Base-by-base conservation (phyloP, 2,113 vertebrate genomes). In the Ammodytes marinus region DNA sequence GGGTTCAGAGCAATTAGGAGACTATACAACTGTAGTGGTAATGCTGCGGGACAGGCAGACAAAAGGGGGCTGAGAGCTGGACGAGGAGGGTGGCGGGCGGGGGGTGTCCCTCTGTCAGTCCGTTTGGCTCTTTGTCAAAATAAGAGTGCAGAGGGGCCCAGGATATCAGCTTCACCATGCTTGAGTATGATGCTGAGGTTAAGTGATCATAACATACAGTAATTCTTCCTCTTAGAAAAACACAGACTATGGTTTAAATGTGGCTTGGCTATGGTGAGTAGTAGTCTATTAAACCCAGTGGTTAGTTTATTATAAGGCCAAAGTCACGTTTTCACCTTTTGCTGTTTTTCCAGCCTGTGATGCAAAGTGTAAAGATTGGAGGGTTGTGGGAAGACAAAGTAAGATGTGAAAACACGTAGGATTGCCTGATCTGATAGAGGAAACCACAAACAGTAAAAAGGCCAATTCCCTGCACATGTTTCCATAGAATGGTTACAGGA, bases 1-100 rank as follows among this genome's bases (percentile, higher is more conserved):
- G 93, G 88, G 81, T 91, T 82, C 86, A 71, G 80, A 93, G 89
- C 93, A 95, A 95, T 95, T 96, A 94, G 91, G 89, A 87, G 82
- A 74, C 88, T 86, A 27, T 27, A 88, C 89, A 90, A 89, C 89
- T 86, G 87, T 74, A 84, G 87, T 85, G 85, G 87, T 94, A 93
- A 95, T 93, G 90, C 90, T 94, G 79, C 80, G 55, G 85, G 92
- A 93, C 92, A 94, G 88, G 86, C 92, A 88, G 84, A 95, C 93
- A 95, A 95, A 93, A 93, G 85, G 72, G 66, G 85, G 85, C 86
- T 66, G 84, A 76, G 69, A 79, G 74, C 47, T 42, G 87, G 85
- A 78, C 84, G 71, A 43, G 70, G 76, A 82, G 87, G 77, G 85
- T 49, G 86, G 88, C 60, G 81, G 64, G 27, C 27, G 27, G 75